phyloP scores from a whole-genome alignment of 92 coral and sea anemone genomes.

The Actinostola sp. region DNA sequence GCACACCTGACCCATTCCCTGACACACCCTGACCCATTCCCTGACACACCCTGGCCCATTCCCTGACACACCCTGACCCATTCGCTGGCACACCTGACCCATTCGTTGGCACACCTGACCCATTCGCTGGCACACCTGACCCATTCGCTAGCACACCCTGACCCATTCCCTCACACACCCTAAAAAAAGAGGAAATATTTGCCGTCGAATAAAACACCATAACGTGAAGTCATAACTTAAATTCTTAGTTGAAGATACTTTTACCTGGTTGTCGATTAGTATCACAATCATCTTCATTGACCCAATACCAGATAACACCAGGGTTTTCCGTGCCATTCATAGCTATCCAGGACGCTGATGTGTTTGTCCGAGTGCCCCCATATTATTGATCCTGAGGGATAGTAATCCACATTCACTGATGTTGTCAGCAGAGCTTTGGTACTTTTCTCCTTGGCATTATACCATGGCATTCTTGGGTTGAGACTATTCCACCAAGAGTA shows the following conservation, averaged over 20 bases:
- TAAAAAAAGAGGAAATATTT: too few relatives aligned
- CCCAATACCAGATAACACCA: slow-evolving; percentile 78
- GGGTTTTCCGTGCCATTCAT: slow-evolving; percentile 52
- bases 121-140: too few relatives aligned
- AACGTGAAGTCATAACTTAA: too few relatives aligned
- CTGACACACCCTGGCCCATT: too few relatives aligned
- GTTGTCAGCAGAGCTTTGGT: slow-evolving; percentile 67
- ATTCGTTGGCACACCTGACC: too few relatives aligned
- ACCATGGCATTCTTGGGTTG: slow-evolving; percentile 78
- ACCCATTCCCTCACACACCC: too few relatives aligned
- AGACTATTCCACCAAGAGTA: slow-evolving; percentile 56
- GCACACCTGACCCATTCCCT: too few relatives aligned
- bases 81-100: too few relatives aligned
- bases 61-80: too few relatives aligned
- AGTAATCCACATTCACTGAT: slow-evolving; percentile 37
- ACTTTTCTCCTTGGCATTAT: slow-evolving; percentile 38
- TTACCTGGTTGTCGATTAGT: slow-evolving; percentile 61
- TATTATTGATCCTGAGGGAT: slow-evolving; percentile 74
- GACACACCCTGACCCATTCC: too few relatives aligned
- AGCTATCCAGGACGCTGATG: slow-evolving; percentile 73
- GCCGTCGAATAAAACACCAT: too few relatives aligned
- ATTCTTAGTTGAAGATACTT: background rate
- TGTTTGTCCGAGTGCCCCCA: slow-evolving; percentile 54
- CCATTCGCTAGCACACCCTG: too few relatives aligned
- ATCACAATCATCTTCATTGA: slow-evolving; percentile 77